Conservation (phyloP, 2,113 vertebrate species). For the Fukomys damarensis region DNA sequence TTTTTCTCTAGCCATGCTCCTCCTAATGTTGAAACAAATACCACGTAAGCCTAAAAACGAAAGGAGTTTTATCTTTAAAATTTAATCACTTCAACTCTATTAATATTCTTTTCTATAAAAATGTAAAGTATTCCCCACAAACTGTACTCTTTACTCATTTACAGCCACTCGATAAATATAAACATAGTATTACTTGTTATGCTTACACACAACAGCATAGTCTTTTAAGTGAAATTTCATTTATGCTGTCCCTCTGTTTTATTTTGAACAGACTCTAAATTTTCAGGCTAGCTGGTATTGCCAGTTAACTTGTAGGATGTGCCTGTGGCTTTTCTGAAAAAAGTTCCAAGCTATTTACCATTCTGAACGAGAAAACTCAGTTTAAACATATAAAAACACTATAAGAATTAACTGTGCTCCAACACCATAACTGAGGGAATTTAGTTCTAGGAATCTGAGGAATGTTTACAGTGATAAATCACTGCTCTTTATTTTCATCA, state of each 20-base stretch:
- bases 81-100: slow-evolving; percentile 48
- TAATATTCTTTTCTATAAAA: slow-evolving; percentile 26
- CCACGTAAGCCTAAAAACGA: slow-evolving; percentile 92
- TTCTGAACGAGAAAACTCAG: slow-evolving; percentile 73
- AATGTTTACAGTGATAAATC: slow-evolving; percentile 67
- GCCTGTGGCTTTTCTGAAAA: slow-evolving; percentile 73
- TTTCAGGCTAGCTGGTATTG: slow-evolving; percentile 69
- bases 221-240: slow-evolving; percentile 65
- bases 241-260: slow-evolving; percentile 51
- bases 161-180: not conserved
- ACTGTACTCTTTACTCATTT: not conserved
- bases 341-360: slow-evolving; percentile 78
- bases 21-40: slow-evolving; percentile 93
- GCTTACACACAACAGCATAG: not conserved
- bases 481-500: slow-evolving; percentile 70
- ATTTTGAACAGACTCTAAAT: slow-evolving; percentile 74
- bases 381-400: slow-evolving; percentile 80
- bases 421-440: slow-evolving; percentile 70
- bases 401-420: slow-evolving; percentile 77
- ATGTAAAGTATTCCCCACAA: not conserved
- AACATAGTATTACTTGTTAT: not conserved
- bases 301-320: slow-evolving; percentile 79
- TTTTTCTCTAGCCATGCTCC: slow-evolving; percentile 93
- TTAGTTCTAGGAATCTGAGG: slow-evolving; percentile 57
- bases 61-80: slow-evolving; percentile 77